phyloP scores from a whole-genome alignment of 1,140 invertebrate species.

The Mercenaria mercenaria region DNA sequence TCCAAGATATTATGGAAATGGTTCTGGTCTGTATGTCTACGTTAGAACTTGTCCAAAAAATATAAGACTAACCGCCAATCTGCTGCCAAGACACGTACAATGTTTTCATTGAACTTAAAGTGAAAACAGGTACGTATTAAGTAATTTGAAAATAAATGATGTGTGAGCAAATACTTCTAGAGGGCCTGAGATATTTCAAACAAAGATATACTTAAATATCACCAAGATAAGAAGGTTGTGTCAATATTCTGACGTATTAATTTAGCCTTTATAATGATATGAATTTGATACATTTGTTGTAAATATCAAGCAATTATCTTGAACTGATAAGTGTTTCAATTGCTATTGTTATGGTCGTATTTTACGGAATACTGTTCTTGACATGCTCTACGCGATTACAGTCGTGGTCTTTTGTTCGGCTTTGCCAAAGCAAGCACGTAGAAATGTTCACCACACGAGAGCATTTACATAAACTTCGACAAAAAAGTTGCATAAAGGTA shows the following conservation, averaged over 20 bases:
- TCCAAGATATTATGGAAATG: too few relatives aligned
- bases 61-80: too few relatives aligned
- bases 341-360: neutral
- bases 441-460: neutral
- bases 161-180: neutral
- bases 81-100: too few relatives aligned
- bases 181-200: neutral
- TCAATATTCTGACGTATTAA: constrained; percentile 8
- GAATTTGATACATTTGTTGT: neutral
- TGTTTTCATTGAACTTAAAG: too few relatives aligned
- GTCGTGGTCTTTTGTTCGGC: neutral
- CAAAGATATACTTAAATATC: neutral
- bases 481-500: neutral
- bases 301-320: constrained; percentile 17
- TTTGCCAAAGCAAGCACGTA: neutral
- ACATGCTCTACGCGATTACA: neutral
- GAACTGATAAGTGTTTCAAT: neutral
- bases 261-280: neutral
- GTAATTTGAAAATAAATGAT: neutral
- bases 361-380: neutral
- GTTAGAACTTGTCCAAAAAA: too few relatives aligned
- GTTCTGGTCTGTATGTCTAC: too few relatives aligned
- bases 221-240: neutral
- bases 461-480: neutral
- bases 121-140: too few relatives aligned